Evolutionary conservation across 2,113 vertebrate genomes (phyloP), one percentile per base, ranked within the genome.

Genomic region (Ibidorhyncha struthersii): DNA sequence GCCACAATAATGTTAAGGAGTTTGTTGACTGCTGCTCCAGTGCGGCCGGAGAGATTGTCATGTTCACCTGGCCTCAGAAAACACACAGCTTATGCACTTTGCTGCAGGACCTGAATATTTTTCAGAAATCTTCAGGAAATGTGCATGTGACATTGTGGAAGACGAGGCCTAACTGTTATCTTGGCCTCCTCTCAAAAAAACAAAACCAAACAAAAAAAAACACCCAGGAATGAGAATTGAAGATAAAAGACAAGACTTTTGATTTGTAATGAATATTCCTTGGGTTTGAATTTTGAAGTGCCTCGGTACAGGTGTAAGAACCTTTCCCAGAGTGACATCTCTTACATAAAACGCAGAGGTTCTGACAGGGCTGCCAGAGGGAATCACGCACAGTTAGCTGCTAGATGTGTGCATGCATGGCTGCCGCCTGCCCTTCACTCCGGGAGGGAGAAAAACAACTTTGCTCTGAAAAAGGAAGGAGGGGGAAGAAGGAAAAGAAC

Each of bases 311-410:
- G 83, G 69, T 86, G 47, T 91, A 59, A 63, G 65, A 82, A 27
- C 69, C 43, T 62, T 94, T 93, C 62, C 70, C 27, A 13, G 66
- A n/a, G 70, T 80, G 85, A 38, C 87, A 83, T 80, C 62, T 90
- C 26, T 1, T 61, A 21, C 53, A 22, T 53, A n/a, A 30, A 49
- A 67, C 25, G 0, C 15, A 0, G 2, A 13, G 30, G 77, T 74
- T 32, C 82, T 95, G 94, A 59, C 84, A 96, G 86, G 32, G 22
- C 72, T 96, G 86, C 91, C 93, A 78, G 80, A 32, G 91, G 84
- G 89, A 89, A 61, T 96, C 91, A 71, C 0, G 0, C 77, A 5
- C 78, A 59, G 61, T 95, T 74, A 86, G 89, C 73, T 87, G 78
- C 70, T 81, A 21, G 65, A 59, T 91, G 77, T 45, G 62, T 56